Evolutionary conservation across 2,888 invertebrate species (phyloP).

Genomic region (Hemicrepidius hirtus): DNA sequence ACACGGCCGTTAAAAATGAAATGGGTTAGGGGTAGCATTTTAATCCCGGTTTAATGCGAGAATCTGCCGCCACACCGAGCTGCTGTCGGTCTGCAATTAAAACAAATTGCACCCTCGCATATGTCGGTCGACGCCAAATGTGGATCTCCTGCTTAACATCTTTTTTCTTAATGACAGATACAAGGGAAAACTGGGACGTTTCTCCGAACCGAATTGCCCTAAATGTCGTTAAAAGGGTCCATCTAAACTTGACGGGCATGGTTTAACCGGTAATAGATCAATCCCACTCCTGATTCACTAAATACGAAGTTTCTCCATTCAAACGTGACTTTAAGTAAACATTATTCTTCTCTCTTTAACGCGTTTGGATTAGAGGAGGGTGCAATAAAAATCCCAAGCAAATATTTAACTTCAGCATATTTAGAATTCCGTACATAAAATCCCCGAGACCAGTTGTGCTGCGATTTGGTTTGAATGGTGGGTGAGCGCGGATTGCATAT

Average conservation of each 20-base stretch:
- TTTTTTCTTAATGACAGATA: constrained; percentile 50
- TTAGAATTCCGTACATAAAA: constrained; percentile 36
- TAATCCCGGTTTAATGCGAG: constrained; percentile 55
- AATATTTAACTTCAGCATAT: constrained; percentile 41
- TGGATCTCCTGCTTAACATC: constrained; percentile 47
- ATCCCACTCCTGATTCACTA: not conserved
- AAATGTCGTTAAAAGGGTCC: constrained; percentile 4
- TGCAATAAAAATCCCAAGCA: constrained; percentile 21
- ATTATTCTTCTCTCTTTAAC: not conserved
- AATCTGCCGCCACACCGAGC: constrained; percentile 50
- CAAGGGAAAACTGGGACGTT: constrained; percentile 38
- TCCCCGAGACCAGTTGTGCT: constrained; percentile 35
- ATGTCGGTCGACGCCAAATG: constrained; percentile 53
- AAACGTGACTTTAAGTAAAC: too few species aligned
- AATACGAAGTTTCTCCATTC: not conserved
- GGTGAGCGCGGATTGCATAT: constrained; percentile 39
- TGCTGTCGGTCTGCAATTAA: constrained; percentile 54
- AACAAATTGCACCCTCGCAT: constrained; percentile 54
- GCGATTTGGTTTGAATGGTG: constrained; percentile 32
- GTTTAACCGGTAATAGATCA: not conserved
- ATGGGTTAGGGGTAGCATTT: constrained; percentile 53
- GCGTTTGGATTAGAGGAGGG: not conserved
- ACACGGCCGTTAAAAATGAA: constrained; percentile 55
- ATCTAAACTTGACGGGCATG: not conserved
- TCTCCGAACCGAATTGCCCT: constrained; percentile 6